Evolutionary conservation across 2,113 vertebrate genomes (phyloP), one percentile per base, ranked within the genome.

Genomic region (Spermophilus dauricus): DNA sequence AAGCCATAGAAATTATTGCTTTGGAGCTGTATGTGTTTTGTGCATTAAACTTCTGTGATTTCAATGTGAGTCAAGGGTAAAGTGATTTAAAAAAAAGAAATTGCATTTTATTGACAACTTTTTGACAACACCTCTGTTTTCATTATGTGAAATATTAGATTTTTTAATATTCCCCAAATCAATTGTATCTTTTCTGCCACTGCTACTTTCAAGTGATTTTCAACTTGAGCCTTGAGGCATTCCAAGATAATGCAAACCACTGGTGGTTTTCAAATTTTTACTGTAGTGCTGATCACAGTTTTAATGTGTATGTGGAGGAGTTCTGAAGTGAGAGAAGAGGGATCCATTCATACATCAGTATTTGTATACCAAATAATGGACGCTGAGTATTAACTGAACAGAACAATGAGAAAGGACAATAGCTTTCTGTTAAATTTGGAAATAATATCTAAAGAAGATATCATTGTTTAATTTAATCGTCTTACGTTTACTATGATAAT

Each of bases 401-500:
- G 48, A 63, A n/a, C 22, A 93, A 48, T 83, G 30, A 80, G 53
- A 81, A 72, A 93, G 63, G 42, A 63, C 32, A 86, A 56, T 45
- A 80, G 20, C 26, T 91, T 61, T 77, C 53, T 78, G 16, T 58
- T 92, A 86, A 76, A 92, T 34, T 78, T 82, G 56, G 61, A 90
- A 94, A 96, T 84, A 30, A 72, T 58, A n/a, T 78, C 70, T 58
- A 32, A 97, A 97, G 97, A 86, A 11, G 4, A 84, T 96, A 77
- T 92, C 53, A 90, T 84, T 97, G 85, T 8, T 82, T 96, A 93
- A 97, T 67, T 58, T 32, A 73, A 85, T 76, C 48, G 48, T 82
- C 24, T 96, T 95, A 96, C 76, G n/a, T 95, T 88, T 93, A 85
- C n/a, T 93, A 61, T 93, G 85, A 97, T 94, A 92, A 95, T 92